Evolutionary conservation across 2,888 invertebrate genomes (phyloP).

Genomic region (Temnothorax rugatulus): DNA sequence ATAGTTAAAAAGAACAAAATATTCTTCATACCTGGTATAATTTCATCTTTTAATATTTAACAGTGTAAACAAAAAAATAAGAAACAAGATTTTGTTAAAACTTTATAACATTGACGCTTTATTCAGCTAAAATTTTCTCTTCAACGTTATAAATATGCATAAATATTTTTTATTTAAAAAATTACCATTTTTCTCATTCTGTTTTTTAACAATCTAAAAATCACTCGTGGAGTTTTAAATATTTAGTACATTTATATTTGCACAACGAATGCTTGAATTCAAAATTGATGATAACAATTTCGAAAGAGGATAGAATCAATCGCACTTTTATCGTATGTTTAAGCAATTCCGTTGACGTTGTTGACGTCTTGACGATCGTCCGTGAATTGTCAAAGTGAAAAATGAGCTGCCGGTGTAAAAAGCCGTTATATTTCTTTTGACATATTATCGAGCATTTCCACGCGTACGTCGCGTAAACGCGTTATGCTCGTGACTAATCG

Average conservation of each 20-base stretch:
- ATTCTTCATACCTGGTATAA: too few species aligned
- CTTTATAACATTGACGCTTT: not conserved
- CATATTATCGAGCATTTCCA: conserved; percentile 64
- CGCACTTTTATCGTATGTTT: conserved; percentile 27
- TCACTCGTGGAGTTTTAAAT: not conserved
- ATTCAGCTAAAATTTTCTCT: not conserved
- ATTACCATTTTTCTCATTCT: not conserved
- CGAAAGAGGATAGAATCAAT: conserved; percentile 5
- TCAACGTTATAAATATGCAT: not conserved
- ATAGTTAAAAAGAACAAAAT: too few species aligned
- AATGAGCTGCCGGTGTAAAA: conserved; percentile 44
- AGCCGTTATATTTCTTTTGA: conserved; percentile 56
- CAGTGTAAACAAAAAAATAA: not conserved
- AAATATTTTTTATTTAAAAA: not conserved
- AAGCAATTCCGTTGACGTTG: conserved; percentile 24
- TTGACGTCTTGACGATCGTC: conserved; percentile 28
- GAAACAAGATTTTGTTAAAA: not conserved
- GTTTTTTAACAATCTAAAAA: not conserved
- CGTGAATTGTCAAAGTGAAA: conserved; percentile 52
- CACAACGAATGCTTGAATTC: not conserved
- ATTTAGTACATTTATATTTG: not conserved
- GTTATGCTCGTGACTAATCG: conserved; percentile 69
- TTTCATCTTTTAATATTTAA: too few species aligned
- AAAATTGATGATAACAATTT: conserved; percentile 19
- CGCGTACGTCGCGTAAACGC: conserved; percentile 63